Percentiles rank a stretch among this genome's conserved stretches.
phyloP scores from a whole-genome alignment of 2,797 vertebrate genomes.

The Tauraco hartlaubi region DNA sequence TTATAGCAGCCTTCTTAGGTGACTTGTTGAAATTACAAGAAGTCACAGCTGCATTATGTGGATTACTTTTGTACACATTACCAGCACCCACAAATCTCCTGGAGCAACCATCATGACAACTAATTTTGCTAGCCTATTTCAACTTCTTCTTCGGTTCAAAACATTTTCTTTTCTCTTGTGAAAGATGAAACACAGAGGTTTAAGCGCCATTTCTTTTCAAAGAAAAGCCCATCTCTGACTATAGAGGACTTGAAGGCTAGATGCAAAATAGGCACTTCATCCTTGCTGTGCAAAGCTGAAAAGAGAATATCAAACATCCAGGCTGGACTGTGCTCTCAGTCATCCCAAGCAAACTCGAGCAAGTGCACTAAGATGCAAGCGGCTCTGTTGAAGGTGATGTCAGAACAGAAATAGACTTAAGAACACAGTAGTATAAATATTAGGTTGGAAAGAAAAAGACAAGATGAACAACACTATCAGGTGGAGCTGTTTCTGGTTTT shows the following conservation, averaged over 20 bases:
- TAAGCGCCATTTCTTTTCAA: not conserved
- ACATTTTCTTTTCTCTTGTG: not conserved
- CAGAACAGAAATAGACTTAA: not conserved
- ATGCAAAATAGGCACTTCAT: not conserved
- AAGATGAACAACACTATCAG: not conserved
- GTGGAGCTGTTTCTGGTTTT: not conserved
- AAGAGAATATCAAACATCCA: not conserved
- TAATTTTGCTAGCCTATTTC: not conserved
- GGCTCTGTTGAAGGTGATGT: not conserved
- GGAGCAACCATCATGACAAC: not conserved
- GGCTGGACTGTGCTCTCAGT: not conserved
- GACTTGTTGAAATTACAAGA: not conserved
- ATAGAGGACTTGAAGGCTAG: not conserved
- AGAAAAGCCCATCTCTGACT: not conserved
- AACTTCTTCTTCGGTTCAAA: not conserved
- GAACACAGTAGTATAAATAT: not conserved
- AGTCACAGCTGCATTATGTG: not conserved
- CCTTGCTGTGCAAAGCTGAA: not conserved
- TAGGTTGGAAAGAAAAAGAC: not conserved
- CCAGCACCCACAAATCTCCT: not conserved
- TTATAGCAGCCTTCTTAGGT: not conserved
- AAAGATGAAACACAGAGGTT: not conserved
- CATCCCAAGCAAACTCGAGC: not conserved
- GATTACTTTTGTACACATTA: not conserved
- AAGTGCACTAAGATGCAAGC: not conserved